A percentile compares a stretch with the other conserved stretches of the same genome.
Evolutionary conservation across 2,113 vertebrate species (phyloP).

Genomic region (Syngnathus floridae): DNA sequence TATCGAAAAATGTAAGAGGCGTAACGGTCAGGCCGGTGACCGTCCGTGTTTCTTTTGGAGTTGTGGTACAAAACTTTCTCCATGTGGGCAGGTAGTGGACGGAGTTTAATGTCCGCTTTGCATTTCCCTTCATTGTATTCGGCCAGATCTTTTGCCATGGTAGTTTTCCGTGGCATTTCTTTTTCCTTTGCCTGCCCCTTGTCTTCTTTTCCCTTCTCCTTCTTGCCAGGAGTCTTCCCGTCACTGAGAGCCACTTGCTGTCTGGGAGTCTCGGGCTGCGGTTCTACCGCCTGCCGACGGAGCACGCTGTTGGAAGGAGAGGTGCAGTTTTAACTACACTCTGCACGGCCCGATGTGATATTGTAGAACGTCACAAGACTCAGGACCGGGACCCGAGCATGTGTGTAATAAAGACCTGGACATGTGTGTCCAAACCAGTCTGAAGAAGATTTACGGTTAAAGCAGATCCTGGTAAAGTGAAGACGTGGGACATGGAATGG

Average conservation of each 20-base stretch:
- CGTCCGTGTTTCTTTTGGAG: constrained; percentile 45
- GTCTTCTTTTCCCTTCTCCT: constrained; percentile 39
- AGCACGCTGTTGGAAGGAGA: constrained; percentile 70
- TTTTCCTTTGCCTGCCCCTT: constrained; percentile 34
- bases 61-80: constrained; percentile 56
- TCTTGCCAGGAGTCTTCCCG: constrained; percentile 44
- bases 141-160: constrained; percentile 46
- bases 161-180: constrained; percentile 24
- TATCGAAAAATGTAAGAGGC: constrained; percentile 65
- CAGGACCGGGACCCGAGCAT: constrained; percentile 55
- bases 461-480: constrained; percentile 43
- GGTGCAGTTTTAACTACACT: constrained; percentile 70
- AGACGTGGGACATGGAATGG: constrained; percentile 29
- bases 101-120: constrained; percentile 57
- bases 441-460: constrained; percentile 27
- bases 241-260: constrained; percentile 51
- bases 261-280: constrained; percentile 41
- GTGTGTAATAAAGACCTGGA: constrained; percentile 33
- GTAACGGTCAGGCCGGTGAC: constrained; percentile 53
- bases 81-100: constrained; percentile 46
- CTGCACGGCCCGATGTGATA: constrained; percentile 59
- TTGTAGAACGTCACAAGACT: constrained; percentile 72
- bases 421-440: constrained; percentile 41
- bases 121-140: constrained; percentile 56
- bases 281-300: constrained; percentile 55